Base-by-base conservation (phyloP, 2,888 invertebrate genomes). In the Poecilobothrus nobilitatus region DNA sequence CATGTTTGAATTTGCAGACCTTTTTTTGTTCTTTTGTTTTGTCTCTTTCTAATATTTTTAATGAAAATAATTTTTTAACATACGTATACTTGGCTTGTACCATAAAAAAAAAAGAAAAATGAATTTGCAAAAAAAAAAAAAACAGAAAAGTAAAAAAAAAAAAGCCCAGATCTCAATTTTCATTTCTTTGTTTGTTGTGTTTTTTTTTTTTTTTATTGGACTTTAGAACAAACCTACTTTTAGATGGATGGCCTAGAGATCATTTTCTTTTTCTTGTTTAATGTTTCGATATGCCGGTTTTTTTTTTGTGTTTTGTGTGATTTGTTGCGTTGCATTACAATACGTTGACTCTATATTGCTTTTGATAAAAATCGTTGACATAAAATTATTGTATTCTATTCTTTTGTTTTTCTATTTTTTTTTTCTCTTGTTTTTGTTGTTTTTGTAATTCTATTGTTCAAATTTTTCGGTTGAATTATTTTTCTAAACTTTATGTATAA, bases 221-320 rank as follows among this genome's bases (percentile, higher is more conserved):
- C 53, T 53, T 53, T 53, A n/a, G 15, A 53, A 53, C n/a, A 53
- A 53, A 53, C 53, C 53, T 53, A 53, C 53, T 53, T 53, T 27
- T 27, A 27, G 27, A 27, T 27, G 6, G 15, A 53, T 53, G 53
- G 53, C 53, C 53, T 53, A 53, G 53, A 53, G 53, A 53, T 53
- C 53, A 53, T 53, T 53, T n/a, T 18, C 6, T 53, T 53, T 53
- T 53, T 53, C 12, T 37, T 37, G 37, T 37, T 53, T 18, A 53
- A 18, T 53, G 6, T 53, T 53, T 53, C 53, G 6, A 12, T 8
- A 41, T 15, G 12, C 41, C 15, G 53, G n/a, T n/a, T n/a, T n/a
- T 15, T 53, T 15, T 53, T 53, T 18, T 53, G 1, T 18, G 2
- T 18, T 18, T 18, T 53, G 18, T 41, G 15, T 53, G 18, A 6